phyloP scores from a whole-genome alignment of 2,888 invertebrate species.

The Acanthosepion pharaonis region DNA sequence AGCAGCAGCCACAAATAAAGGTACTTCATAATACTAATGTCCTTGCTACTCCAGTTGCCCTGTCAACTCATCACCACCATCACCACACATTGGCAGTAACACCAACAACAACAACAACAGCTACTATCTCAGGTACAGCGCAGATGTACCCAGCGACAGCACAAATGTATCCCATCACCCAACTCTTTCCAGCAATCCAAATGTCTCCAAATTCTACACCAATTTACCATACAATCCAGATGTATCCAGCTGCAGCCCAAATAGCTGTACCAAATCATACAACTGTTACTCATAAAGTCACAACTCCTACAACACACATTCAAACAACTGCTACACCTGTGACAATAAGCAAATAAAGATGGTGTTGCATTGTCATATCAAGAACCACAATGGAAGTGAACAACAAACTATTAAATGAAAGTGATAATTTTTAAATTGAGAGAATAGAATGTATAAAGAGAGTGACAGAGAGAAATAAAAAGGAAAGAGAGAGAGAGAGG shows the following conservation, averaged over 20 bases:
- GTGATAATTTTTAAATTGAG: no score
- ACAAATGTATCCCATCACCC: slow-evolving; percentile 38
- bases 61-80: not conserved
- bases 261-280: not conserved
- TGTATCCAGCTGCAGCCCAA: not conserved
- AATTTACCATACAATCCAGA: slow-evolving; percentile 35
- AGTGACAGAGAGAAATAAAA: no score
- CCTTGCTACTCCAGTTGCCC: not conserved
- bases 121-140: not conserved
- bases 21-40: slow-evolving; percentile 13
- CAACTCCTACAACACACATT: not conserved
- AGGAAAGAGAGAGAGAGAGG: not conserved
- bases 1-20: not conserved
- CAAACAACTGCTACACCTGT: not conserved
- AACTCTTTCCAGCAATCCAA: slow-evolving; percentile 33
- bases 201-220: slow-evolving; percentile 2
- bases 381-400: no score
- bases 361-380: not conserved
- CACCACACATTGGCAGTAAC: not conserved
- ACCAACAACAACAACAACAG: not conserved
- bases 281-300: not conserved
- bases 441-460: no score
- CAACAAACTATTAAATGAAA: no score
- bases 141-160: slow-evolving; percentile 22
- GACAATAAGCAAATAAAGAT: not conserved